Evolutionary conservation across 2,888 invertebrate species (phyloP).

Genomic region (Danaus chrysippus): DNA sequence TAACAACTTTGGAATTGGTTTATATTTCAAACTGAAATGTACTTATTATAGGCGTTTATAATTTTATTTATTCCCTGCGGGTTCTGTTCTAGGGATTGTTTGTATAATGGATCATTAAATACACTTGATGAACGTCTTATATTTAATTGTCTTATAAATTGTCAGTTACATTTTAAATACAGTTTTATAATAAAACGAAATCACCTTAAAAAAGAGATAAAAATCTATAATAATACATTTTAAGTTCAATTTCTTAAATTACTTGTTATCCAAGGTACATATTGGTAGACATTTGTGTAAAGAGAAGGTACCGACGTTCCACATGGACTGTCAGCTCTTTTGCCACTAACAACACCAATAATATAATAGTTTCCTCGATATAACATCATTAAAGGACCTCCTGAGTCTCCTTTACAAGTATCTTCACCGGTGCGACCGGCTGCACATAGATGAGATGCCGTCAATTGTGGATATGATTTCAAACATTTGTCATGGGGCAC

Average conservation of each 20-base stretch:
- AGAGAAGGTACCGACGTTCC: constrained; percentile 66
- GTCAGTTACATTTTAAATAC: neutral
- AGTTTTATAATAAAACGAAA: neutral
- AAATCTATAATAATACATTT: neutral
- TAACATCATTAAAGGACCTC: constrained; percentile 66
- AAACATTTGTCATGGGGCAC: constrained; percentile 56
- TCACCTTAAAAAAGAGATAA: neutral
- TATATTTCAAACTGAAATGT: neutral
- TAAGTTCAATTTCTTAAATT: constrained; percentile 22
- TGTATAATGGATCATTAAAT: too few relatives aligned
- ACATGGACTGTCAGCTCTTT: constrained; percentile 62
- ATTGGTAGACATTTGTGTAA: constrained; percentile 65
- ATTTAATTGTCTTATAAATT: too few relatives aligned
- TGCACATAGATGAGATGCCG: constrained; percentile 60
- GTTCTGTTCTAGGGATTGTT: too few relatives aligned
- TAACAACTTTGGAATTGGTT: constrained; percentile 2
- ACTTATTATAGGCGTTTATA: neutral
- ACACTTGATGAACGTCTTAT: too few relatives aligned
- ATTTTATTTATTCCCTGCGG: neutral
- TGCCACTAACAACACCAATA: constrained; percentile 68
- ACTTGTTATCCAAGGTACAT: constrained; percentile 56
- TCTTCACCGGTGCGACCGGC: constrained; percentile 64
- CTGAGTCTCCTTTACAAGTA: constrained; percentile 71
- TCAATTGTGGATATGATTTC: constrained; percentile 51
- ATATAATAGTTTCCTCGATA: constrained; percentile 60